Evolutionary conservation across 2,113 vertebrate genomes (phyloP).

Genomic region (Orientallactaga bullata): DNA sequence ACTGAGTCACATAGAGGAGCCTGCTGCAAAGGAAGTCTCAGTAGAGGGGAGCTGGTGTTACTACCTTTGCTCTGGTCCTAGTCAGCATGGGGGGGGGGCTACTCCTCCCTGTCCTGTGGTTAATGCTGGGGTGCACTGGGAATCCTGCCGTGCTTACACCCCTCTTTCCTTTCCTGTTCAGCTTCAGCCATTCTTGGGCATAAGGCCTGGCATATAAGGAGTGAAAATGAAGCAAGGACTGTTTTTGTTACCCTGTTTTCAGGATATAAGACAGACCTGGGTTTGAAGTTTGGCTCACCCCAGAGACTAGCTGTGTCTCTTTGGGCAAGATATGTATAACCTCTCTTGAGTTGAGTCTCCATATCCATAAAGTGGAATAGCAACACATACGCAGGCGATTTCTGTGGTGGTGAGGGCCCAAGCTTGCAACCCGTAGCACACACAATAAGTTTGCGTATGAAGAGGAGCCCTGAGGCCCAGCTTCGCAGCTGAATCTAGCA

Average conservation of each 20-base stretch:
- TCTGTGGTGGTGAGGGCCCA: not conserved
- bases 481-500: accelerated
- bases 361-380: not conserved
- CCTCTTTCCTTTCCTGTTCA: not conserved
- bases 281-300: not conserved
- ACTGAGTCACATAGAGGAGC: accelerated
- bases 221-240: not conserved
- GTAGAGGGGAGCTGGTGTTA: not conserved
- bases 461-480: not conserved
- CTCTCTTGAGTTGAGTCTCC: slow-evolving; percentile 1
- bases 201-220: not conserved
- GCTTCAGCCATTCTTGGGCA: not conserved
- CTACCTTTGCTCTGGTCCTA: accelerated
- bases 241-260: slow-evolving; percentile 3
- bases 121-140: not conserved
- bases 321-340: not conserved
- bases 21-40: not conserved
- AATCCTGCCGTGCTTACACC: not conserved
- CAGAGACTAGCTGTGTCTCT: not conserved
- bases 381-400: not conserved
- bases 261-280: not conserved
- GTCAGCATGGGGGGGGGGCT: not conserved
- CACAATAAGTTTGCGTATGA: not conserved
- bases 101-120: not conserved
- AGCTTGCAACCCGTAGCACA: accelerated